Conservation (phyloP, 2,888 invertebrate genomes). For the Schizaphis graminum region DNA sequence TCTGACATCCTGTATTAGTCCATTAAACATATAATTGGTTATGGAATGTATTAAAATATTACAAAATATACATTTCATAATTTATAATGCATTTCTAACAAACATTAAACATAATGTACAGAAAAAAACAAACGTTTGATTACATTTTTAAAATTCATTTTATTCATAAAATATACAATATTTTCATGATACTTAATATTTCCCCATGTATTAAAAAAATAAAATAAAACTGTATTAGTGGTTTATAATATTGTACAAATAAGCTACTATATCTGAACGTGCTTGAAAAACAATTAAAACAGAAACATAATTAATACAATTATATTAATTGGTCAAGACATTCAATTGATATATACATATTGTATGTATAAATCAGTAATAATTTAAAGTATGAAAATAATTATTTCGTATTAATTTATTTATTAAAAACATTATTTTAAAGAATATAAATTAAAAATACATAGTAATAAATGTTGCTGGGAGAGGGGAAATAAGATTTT, state of each 20-base stretch:
- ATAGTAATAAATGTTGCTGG: background rate
- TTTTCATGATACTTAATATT: slow-evolving; percentile 43
- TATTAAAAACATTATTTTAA: background rate
- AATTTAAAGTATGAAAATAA: background rate
- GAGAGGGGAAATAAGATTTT: slow-evolving; percentile 22
- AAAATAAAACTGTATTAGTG: slow-evolving; percentile 26
- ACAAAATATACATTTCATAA: background rate
- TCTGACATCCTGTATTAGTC: background rate
- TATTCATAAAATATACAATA: slow-evolving; percentile 58
- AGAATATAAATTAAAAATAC: slow-evolving; percentile 7
- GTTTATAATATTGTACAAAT: slow-evolving; percentile 41
- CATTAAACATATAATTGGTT: background rate
- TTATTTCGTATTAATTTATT: slow-evolving; percentile 17
- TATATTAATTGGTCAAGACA: slow-evolving; percentile 26
- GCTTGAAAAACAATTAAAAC: background rate
- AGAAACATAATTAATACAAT: background rate
- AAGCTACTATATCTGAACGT: slow-evolving; percentile 32
- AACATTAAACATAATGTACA: background rate
- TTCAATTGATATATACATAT: background rate
- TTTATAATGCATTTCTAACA: background rate
- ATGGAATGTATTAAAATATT: background rate
- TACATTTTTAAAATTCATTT: slow-evolving; percentile 32
- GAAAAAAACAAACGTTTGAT: slow-evolving; percentile 33
- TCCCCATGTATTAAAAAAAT: slow-evolving; percentile 28
- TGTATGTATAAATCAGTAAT: background rate